These are phyloP conservation scores for Troglohyphantes excavatus DNA, from an alignment of 2,888 invertebrate genomes.

Conservation along the genomic window DNA sequence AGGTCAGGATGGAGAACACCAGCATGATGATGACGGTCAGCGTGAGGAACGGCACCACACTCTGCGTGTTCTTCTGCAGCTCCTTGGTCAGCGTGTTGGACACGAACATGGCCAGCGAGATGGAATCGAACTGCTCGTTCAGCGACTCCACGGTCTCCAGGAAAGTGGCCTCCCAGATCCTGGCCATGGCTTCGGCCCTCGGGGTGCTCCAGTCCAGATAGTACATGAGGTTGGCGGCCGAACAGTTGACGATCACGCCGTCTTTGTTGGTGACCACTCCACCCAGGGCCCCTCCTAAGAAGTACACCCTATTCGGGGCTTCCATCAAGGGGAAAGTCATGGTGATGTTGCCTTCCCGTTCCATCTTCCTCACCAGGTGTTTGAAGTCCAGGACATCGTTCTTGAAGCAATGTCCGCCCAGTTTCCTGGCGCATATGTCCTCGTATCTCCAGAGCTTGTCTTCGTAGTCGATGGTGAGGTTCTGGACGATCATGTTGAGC, in stretches of 20 bases:
- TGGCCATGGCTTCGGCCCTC: conserved; percentile 86
- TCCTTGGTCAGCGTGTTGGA: conserved; percentile 95
- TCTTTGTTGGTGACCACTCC: conserved; percentile 91
- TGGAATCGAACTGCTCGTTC: conserved; percentile 88
- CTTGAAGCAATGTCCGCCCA: conserved; percentile 91
- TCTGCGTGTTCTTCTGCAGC: conserved; percentile 94
- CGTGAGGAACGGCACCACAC: conserved; percentile 84
- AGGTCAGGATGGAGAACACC: conserved; percentile 90
- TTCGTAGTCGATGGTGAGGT: conserved; percentile 87
- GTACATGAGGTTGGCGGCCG: conserved; percentile 94
- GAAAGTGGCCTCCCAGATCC: conserved; percentile 94
- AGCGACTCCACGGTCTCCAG: conserved; percentile 87
- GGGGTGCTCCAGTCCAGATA: conserved; percentile 86
- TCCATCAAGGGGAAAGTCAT: conserved; percentile 92
- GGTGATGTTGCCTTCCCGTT: conserved; percentile 83
- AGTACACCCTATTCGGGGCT: conserved; percentile 91
- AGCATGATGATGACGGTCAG: conserved; percentile 94
- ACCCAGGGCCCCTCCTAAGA: conserved; percentile 94
- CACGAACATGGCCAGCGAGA: conserved; percentile 91
- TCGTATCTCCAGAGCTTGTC: conserved; percentile 81
- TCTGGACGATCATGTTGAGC: conserved; percentile 90
- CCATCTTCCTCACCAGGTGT: conserved; percentile 91
- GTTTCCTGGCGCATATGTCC: conserved; percentile 91
- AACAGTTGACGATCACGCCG: conserved; percentile 89
- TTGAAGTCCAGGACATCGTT: conserved; percentile 93